Percentiles rank a stretch among this genome's conserved stretches.
Evolutionary conservation across 2,888 invertebrate genomes (phyloP).

Genomic region (Pecten maximus): DNA sequence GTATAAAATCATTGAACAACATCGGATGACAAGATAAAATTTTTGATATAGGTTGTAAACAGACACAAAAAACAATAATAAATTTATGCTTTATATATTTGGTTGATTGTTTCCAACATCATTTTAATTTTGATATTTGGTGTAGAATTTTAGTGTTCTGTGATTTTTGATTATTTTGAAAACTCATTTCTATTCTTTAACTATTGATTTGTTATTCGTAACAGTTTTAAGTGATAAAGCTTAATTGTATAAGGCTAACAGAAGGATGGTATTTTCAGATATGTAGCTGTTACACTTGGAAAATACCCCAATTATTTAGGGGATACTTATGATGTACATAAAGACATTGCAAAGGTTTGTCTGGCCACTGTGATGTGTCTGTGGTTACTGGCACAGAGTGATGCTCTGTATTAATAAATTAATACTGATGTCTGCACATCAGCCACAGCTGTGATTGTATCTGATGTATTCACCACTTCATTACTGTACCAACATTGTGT

Average conservation of each 20-base stretch:
- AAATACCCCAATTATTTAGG: slow-evolving; percentile 78
- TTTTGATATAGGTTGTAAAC: too few species aligned
- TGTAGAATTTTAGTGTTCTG: too few species aligned
- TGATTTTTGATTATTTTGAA: too few species aligned
- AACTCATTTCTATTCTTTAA: too few species aligned
- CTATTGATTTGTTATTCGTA: too few species aligned
- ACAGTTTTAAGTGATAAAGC: neutral
- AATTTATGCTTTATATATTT: too few species aligned
- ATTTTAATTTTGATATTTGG: too few species aligned
- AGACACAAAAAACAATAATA: too few species aligned
- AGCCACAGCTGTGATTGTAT: neutral
- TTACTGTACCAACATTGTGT: neutral
- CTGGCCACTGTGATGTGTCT: slow-evolving; percentile 22
- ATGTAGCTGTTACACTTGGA: slow-evolving; percentile 79
- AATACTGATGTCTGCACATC: slow-evolving; percentile 27
- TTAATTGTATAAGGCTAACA: neutral
- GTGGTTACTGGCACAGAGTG: neutral
- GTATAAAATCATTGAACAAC: neutral
- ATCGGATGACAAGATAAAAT: neutral
- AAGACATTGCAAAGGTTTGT: slow-evolving; percentile 78
- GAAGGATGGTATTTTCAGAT: slow-evolving; percentile 70
- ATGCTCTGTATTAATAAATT: slow-evolving; percentile 30
- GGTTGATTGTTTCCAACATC: too few species aligned
- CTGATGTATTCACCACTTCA: neutral
- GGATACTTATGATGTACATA: slow-evolving; percentile 78